Conservation (phyloP, 2,797 vertebrate species). For the Intellagama lesueurii region DNA sequence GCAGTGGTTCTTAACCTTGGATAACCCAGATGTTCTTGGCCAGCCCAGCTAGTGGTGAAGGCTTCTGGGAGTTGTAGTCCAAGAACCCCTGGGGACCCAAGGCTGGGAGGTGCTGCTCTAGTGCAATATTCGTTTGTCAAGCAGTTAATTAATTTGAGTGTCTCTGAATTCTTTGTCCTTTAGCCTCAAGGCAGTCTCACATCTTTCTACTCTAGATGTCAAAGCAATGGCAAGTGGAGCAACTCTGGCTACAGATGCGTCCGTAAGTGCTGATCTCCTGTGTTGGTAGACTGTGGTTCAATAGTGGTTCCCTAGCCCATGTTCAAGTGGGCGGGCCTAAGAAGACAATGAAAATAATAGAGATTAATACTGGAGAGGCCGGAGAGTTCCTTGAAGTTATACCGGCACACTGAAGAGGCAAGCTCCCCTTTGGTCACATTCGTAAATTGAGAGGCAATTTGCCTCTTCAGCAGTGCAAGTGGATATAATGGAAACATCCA, state of each 20-base stretch:
- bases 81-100: no score
- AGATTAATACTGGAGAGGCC: neutral
- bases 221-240: constrained; percentile 76
- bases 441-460: neutral
- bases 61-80: no score
- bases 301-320: neutral
- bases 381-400: neutral
- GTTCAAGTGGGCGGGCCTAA: neutral
- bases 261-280: constrained; percentile 66
- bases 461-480: neutral
- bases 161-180: constrained; percentile 48
- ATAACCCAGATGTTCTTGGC: neutral
- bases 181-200: constrained; percentile 64
- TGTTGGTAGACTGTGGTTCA: neutral
- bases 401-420: neutral
- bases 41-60: no score
- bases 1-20: no score
- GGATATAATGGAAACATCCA: neutral
- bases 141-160: constrained; percentile 18
- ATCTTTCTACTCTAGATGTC: constrained; percentile 75
- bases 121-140: neutral
- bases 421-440: neutral
- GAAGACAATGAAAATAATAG: neutral
- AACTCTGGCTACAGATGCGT: constrained; percentile 69
- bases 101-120: neutral